phyloP scores from a whole-genome alignment of 2,888 invertebrate genomes.

The Pyrrhosoma nymphula region DNA sequence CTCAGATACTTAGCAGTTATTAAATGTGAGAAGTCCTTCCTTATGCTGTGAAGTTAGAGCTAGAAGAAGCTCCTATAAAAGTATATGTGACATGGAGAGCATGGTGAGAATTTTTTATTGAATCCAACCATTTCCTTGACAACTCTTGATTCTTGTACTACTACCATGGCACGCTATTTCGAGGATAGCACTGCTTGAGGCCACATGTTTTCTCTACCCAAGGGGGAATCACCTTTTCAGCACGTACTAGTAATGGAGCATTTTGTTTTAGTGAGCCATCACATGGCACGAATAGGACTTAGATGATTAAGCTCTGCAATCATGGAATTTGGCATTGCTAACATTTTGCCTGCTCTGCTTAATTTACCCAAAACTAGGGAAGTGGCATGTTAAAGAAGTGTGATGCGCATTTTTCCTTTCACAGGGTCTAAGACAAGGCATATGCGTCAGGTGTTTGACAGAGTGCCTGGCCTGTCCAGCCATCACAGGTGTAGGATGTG shows the following conservation, averaged over 20 bases:
- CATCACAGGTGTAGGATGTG: constrained; percentile 83
- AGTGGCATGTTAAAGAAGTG: constrained; percentile 49
- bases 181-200: background rate
- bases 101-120: background rate
- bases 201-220: background rate
- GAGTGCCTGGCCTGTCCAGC: constrained; percentile 92
- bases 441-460: constrained; percentile 96
- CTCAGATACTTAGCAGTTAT: too few species aligned
- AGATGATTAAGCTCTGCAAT: background rate
- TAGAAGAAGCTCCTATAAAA: background rate
- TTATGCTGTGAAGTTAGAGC: too few species aligned
- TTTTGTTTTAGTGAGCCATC: background rate
- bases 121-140: background rate
- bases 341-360: constrained; percentile 20
- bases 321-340: background rate
- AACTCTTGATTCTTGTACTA: background rate
- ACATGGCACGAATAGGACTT: background rate
- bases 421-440: constrained; percentile 97
- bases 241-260: background rate
- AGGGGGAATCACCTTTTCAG: background rate
- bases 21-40: too few species aligned
- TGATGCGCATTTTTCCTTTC: constrained; percentile 79
- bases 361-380: constrained; percentile 43
- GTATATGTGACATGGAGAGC: background rate
- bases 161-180: background rate